phyloP scores from a whole-genome alignment of 2,113 vertebrate genomes.

The Gymnocephalus cernua region DNA sequence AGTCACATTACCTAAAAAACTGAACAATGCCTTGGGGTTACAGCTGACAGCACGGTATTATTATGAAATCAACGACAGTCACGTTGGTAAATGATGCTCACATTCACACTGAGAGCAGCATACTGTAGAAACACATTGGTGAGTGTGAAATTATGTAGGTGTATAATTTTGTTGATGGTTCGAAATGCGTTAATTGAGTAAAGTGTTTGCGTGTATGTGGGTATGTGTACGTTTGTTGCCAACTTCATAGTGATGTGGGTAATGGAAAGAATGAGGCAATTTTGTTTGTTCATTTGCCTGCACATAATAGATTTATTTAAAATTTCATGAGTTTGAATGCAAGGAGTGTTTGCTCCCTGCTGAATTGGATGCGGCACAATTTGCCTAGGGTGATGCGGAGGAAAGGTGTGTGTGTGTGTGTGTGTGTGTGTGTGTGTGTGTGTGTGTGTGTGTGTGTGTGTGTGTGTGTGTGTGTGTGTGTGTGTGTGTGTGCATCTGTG shows the following conservation, averaged over 20 bases:
- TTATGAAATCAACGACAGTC: slow-evolving; percentile 42
- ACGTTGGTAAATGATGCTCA: slow-evolving; percentile 33
- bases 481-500: neutral
- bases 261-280: slow-evolving; percentile 37
- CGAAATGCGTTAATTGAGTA: slow-evolving; percentile 61
- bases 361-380: slow-evolving; percentile 36
- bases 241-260: slow-evolving; percentile 13
- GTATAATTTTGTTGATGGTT: slow-evolving; percentile 38
- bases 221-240: neutral
- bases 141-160: slow-evolving; percentile 63
- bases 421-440: slow-evolving; percentile 4
- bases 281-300: slow-evolving; percentile 49
- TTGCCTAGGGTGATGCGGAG: slow-evolving; percentile 23
- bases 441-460: too few relatives aligned
- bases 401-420: slow-evolving; percentile 24
- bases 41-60: slow-evolving; percentile 43
- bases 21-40: slow-evolving; percentile 7
- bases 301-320: slow-evolving; percentile 68
- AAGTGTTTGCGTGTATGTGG: neutral
- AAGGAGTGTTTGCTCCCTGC: slow-evolving; percentile 26
- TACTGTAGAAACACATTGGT: slow-evolving; percentile 38
- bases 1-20: slow-evolving; percentile 24
- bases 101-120: slow-evolving; percentile 45
- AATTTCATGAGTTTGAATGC: slow-evolving; percentile 61
- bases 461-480: too few relatives aligned